Conservation (phyloP, 2,113 vertebrate species). For the Onychorhynchus coronatus region DNA sequence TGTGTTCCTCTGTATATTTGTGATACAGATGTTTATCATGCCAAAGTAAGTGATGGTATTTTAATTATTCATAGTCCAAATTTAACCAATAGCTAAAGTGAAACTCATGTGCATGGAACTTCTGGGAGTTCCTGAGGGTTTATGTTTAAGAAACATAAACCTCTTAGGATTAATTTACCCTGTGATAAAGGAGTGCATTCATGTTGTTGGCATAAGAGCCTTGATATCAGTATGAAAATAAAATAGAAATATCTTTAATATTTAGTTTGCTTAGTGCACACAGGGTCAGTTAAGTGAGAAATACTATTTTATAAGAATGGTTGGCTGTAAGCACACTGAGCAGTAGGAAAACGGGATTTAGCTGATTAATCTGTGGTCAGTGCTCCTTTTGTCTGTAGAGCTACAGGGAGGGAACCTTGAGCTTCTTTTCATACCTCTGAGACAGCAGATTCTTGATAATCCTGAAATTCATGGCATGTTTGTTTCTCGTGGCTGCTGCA, state of each 20-base stretch:
- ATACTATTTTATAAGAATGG: not conserved
- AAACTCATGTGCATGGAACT: not conserved
- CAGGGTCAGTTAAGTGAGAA: not conserved
- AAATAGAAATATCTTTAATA: not conserved
- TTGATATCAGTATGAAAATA: not conserved
- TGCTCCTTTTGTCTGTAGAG: not conserved
- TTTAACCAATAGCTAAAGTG: not conserved
- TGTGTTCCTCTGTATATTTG: constrained; percentile 89
- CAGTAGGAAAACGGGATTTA: not conserved
- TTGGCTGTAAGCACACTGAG: not conserved
- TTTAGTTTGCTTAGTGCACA: not conserved
- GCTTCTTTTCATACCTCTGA: accelerated
- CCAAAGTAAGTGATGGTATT: constrained; percentile 74
- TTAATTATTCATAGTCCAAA: not conserved
- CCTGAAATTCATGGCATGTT: not conserved
- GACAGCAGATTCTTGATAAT: not conserved
- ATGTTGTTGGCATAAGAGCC: not conserved
- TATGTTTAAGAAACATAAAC: not conserved
- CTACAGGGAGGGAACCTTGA: not conserved
- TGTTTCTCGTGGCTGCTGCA: not conserved
- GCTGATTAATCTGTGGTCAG: not conserved
- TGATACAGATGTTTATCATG: constrained; percentile 85
- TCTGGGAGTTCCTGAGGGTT: not conserved
- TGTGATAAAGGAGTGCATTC: not conserved
- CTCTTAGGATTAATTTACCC: not conserved